Base-by-base conservation (phyloP, 2,113 vertebrate genomes). In the Pomatorhinus ruficollis region DNA sequence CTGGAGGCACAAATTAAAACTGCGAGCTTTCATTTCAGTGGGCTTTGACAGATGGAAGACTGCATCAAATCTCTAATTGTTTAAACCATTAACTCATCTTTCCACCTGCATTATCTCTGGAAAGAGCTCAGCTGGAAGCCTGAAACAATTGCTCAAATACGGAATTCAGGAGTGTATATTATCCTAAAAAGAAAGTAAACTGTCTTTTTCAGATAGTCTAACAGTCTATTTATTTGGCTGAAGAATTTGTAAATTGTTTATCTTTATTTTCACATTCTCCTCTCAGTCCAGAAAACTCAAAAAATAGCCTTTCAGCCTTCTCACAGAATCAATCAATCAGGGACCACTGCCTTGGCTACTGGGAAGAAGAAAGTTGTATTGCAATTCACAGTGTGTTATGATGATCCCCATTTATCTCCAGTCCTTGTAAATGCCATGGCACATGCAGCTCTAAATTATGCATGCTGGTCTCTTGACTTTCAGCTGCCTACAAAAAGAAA, bases 51-150 rank as follows among this genome's bases (percentile, higher is more conserved):
- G 98, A 98, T 95, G 97, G 96, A 97, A 93, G 81, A 92, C 96
- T 97, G 97, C 98, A 97, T 92, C 65, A 96, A 95, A 97, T 96
- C 97, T 98, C 89, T 91, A 69, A 94, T 97, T 98, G 98, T 98
- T 97, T 97, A 93, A 98, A 97, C 98, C 97, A 98, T 98, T 98
- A 98, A 98, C 98, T 98, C 95, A 87, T 87, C 97, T 95, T 93
- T 97, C 97, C 97, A 97, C 94, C 80, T 96, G 93, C 97, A 95
- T 97, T 96, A 97, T 96, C 94, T 74, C 93, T 93, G 77, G 64
- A 56, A 97, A 97, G 84, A 96, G 92, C 96, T 90, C 91, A 79
- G 89, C 78, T 77, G 95, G 96, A 97, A 91, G 91, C 79, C 88
- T 90, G 89, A 94, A 92, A 95, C 93, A 91, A 87, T 53, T 81